These are phyloP conservation scores for Agrilus cyanescens DNA, from an alignment of 2,888 invertebrate genomes.

Conservation along the genomic window DNA sequence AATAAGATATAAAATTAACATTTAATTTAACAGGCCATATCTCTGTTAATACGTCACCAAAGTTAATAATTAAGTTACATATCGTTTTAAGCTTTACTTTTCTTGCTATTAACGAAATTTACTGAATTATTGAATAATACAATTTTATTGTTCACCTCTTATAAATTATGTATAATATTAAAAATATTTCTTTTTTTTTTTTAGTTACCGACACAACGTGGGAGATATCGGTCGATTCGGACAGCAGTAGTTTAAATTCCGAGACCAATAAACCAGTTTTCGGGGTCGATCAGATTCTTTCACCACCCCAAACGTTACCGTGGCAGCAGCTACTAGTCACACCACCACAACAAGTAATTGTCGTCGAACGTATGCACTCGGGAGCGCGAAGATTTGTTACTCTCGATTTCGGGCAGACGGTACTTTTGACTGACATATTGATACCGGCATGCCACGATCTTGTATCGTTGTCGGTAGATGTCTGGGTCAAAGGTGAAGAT, in stretches of 20 bases:
- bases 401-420: slow-evolving; percentile 79
- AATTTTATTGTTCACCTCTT: too few relatives aligned
- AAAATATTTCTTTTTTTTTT: slow-evolving; percentile 1
- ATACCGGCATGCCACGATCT: slow-evolving; percentile 72
- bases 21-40: too few relatives aligned
- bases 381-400: slow-evolving; percentile 87
- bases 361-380: slow-evolving; percentile 88
- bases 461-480: slow-evolving; percentile 77
- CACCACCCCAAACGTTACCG: slow-evolving; percentile 37
- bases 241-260: slow-evolving; percentile 11
- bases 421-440: slow-evolving; percentile 75
- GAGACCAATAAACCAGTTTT: slow-evolving; percentile 14
- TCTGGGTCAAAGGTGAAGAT: slow-evolving; percentile 82
- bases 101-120: too few relatives aligned
- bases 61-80: too few relatives aligned
- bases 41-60: too few relatives aligned
- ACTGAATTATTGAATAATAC: too few relatives aligned
- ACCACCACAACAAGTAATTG: slow-evolving; percentile 72
- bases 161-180: neutral
- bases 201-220: slow-evolving; percentile 11
- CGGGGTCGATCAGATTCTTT: slow-evolving; percentile 22
- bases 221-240: slow-evolving; percentile 13
- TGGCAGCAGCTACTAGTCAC: slow-evolving; percentile 70
- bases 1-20: too few relatives aligned
- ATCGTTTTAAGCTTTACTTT: too few relatives aligned